Evolutionary conservation across 2,888 invertebrate species (phyloP), one percentile per base, ranked within the genome.

Genomic region (Sinotaia quadrata): DNA sequence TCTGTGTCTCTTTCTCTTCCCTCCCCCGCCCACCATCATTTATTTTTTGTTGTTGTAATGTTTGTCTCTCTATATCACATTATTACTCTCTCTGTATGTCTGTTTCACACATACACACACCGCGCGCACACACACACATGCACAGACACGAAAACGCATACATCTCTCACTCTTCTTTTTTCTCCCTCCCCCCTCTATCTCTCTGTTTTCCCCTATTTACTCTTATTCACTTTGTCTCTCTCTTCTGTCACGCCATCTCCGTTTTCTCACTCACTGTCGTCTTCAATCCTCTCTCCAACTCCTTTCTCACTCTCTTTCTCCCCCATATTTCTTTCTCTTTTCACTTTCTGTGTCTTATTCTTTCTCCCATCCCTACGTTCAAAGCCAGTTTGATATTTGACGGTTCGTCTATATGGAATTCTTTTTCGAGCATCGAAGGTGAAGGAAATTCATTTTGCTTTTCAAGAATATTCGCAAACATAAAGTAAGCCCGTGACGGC

Each of bases 11-110:
- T 12, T 15, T 24, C 15, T 12, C 15, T 12, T 15, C 18, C 15
- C 49, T 24, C 49, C 24, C 49, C 24, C 49, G n/a, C 49, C 24
- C 15, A 21, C 49, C 24, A n/a, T 49, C 49, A n/a, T n/a, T n/a
- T n/a, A n/a, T n/a, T n/a, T n/a, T n/a, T n/a, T n/a, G n/a, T n/a
- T n/a, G n/a, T n/a, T n/a, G n/a, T n/a, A n/a, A n/a, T n/a, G n/a
- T n/a, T n/a, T n/a, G n/a, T 49, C 49, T 49, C 49, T 12, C 49
- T 49, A n/a, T 49, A n/a, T 49, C 49, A 21, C 49, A 7, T 24
- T 49, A 5, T 49, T 24, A 7, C 49, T 12, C 49, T 49, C 49
- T 49, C 49, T 49, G 21, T 49, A n/a, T 12, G 21, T 12, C 49
- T 49, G 21, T 49, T 24, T 49, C 49, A n/a, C n/a, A n/a, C n/a